Conservation (phyloP, 2,888 invertebrate species). For the Clivina fossor region DNA sequence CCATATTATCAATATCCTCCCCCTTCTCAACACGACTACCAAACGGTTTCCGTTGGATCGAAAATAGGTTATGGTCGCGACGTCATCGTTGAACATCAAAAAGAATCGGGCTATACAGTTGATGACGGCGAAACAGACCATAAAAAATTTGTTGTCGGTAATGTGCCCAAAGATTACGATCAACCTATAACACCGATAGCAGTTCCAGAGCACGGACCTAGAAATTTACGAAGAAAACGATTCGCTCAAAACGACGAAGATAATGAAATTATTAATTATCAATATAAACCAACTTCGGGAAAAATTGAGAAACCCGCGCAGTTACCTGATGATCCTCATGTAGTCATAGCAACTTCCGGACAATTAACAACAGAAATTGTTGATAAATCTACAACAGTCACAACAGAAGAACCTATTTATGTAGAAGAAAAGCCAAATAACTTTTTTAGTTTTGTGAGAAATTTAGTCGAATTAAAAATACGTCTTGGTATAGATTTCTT, state of each 20-base stretch:
- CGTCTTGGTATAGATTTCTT: constrained; percentile 67
- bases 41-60: constrained; percentile 52
- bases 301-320: constrained; percentile 1
- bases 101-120: constrained; percentile 49
- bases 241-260: constrained; percentile 53
- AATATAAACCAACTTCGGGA: constrained; percentile 39
- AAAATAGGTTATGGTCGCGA: constrained; percentile 53
- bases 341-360: constrained; percentile 13
- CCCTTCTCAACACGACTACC: constrained; percentile 15
- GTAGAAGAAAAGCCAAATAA: too few species aligned
- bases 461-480: constrained; percentile 68
- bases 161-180: constrained; percentile 60
- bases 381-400: constrained; percentile 38
- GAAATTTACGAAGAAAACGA: constrained; percentile 46
- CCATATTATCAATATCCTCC: constrained; percentile 9
- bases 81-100: constrained; percentile 51
- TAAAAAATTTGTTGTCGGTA: constrained; percentile 67
- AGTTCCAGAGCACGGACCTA: constrained; percentile 68
- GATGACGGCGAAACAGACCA: constrained; percentile 45
- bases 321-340: too few species aligned
- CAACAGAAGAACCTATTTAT: constrained; percentile 30
- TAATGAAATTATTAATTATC: constrained; percentile 56
- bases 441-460: constrained; percentile 63
- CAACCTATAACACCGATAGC: constrained; percentile 60
- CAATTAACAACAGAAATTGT: constrained; percentile 30